phyloP scores from a whole-genome alignment of 2,888 invertebrate genomes.

The Aquatica leii region DNA sequence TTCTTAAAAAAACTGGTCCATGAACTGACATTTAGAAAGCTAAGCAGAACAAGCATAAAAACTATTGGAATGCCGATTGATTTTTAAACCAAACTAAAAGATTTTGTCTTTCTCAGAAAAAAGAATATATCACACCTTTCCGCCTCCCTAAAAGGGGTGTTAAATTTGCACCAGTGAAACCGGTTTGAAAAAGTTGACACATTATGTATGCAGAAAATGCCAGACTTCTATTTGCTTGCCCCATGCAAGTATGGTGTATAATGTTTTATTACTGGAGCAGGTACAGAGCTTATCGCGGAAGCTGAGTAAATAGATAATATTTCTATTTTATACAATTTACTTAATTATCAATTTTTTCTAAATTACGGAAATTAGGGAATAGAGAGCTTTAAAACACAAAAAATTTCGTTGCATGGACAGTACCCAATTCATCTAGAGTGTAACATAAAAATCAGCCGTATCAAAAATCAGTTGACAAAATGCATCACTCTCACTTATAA shows the following conservation, averaged over 20 bases:
- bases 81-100: slow-evolving; percentile 21
- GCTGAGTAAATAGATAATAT: too few relatives aligned
- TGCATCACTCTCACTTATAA: too few relatives aligned
- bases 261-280: neutral
- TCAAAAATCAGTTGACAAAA: too few relatives aligned
- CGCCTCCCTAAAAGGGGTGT: slow-evolving; percentile 21
- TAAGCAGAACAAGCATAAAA: slow-evolving; percentile 21
- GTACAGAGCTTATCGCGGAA: neutral
- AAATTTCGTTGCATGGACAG: too few relatives aligned
- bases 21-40: slow-evolving; percentile 21
- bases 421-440: too few relatives aligned
- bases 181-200: neutral
- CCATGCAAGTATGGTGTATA: neutral
- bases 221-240: slow-evolving; percentile 4
- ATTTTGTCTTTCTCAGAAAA: slow-evolving; percentile 16
- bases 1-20: slow-evolving; percentile 34
- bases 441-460: too few relatives aligned
- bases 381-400: too few relatives aligned
- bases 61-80: slow-evolving; percentile 17
- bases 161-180: slow-evolving; percentile 21
- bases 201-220: neutral
- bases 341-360: too few relatives aligned
- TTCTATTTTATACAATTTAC: too few relatives aligned
- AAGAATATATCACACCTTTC: neutral
- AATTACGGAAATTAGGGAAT: too few relatives aligned